These are phyloP conservation scores for Ochropacha duplaris DNA, from an alignment of 2,888 invertebrate genomes.

Conservation along the genomic window DNA sequence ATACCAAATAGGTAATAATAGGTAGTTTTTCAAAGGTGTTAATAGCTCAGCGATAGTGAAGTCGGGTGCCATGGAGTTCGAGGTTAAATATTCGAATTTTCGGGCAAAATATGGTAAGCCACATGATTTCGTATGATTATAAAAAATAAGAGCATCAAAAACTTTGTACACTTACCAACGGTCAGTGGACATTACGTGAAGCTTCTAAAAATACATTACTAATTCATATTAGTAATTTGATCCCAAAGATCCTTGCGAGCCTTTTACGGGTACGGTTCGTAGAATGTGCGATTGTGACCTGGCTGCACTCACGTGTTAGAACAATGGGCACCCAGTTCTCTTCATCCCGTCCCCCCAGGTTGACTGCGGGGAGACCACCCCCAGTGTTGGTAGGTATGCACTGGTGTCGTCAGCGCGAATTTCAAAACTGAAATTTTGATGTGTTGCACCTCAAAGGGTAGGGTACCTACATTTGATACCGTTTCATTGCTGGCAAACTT, in stretches of 20 bases:
- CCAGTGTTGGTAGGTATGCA: conserved; percentile 25
- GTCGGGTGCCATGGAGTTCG: no score
- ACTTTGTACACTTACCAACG: not conserved
- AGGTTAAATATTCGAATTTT: no score
- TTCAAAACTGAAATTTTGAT: conserved; percentile 49
- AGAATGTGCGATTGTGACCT: conserved; percentile 29
- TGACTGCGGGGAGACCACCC: conserved; percentile 10
- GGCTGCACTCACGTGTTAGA: conserved; percentile 49
- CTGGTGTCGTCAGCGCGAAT: conserved; percentile 30
- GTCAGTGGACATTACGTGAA: not conserved
- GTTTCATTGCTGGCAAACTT: not conserved
- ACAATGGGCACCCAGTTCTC: conserved; percentile 39
- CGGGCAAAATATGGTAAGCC: not conserved
- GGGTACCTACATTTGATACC: conserved; percentile 9
- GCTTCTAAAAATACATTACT: conserved; percentile 4
- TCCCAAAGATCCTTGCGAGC: conserved; percentile 1
- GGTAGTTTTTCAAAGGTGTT: no score
- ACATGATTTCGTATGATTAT: not conserved
- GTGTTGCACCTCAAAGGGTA: conserved; percentile 26
- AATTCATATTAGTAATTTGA: conserved; percentile 7
- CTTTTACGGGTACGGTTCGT: conserved; percentile 4
- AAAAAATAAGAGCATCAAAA: not conserved
- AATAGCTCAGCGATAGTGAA: no score
- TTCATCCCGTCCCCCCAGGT: conserved; percentile 13
- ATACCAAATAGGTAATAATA: no score